Percentiles rank a stretch among this genome's conserved stretches.
Evolutionary conservation across 2,113 vertebrate genomes (phyloP).

Genomic region (Chunga burmeisteri): DNA sequence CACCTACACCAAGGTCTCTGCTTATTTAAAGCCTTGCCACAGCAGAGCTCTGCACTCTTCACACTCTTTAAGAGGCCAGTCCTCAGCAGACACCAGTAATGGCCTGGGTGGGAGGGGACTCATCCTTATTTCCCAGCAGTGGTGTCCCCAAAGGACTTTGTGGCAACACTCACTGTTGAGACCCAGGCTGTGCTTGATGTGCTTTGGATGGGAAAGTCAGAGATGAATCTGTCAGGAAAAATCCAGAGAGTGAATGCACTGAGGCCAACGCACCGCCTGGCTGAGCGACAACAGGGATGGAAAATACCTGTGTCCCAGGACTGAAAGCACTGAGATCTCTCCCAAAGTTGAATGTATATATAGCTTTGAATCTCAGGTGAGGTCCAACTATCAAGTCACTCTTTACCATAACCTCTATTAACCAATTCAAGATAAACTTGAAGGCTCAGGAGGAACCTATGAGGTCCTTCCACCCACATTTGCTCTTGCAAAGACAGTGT

Average conservation of each 20-base stretch:
- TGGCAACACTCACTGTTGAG: not conserved
- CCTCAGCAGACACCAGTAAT: not conserved
- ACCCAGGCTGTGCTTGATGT: not conserved
- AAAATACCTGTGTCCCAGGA: not conserved
- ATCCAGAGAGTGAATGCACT: not conserved
- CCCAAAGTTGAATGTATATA: not conserved
- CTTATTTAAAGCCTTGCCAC: not conserved
- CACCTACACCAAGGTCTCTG: not conserved
- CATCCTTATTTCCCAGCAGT: not conserved
- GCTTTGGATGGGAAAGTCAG: not conserved
- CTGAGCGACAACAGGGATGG: not conserved
- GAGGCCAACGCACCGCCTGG: accelerated
- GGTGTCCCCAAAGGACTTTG: accelerated
- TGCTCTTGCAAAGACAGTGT: not conserved
- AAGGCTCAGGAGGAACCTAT: not conserved
- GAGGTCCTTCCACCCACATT: not conserved
- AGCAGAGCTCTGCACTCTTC: not conserved
- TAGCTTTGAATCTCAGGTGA: not conserved
- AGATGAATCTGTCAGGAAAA: not conserved
- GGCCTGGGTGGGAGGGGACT: not conserved
- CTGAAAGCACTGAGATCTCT: not conserved
- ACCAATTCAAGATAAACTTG: not conserved
- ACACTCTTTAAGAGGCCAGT: not conserved
- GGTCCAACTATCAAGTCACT: not conserved
- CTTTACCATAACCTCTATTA: not conserved